Conservation (phyloP, 2,113 vertebrate genomes). For the Hypocryptadius cinnamomeus region DNA sequence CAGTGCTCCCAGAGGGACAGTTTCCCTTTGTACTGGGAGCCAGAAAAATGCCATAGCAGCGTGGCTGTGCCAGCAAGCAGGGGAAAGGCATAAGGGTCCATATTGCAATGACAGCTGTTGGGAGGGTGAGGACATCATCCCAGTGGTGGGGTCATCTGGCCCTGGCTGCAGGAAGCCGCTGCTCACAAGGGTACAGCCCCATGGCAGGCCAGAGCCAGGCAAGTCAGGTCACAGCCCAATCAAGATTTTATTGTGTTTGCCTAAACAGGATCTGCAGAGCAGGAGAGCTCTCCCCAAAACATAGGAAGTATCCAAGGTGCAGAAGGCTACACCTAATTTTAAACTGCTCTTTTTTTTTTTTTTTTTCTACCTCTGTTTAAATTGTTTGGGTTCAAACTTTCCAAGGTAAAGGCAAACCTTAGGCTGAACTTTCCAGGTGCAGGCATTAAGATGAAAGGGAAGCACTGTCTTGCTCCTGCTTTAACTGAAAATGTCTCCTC, state of each 20-base stretch:
- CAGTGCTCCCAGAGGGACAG: accelerated
- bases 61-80: neutral
- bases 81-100: neutral
- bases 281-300: neutral
- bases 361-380: neutral
- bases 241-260: neutral
- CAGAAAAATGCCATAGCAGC: neutral
- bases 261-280: neutral
- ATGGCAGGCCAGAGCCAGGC: neutral
- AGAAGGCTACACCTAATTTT: neutral
- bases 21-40: neutral
- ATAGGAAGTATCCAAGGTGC: neutral
- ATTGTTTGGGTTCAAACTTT: neutral
- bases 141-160: neutral
- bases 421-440: neutral
- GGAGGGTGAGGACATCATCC: neutral
- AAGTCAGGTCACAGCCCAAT: neutral
- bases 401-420: neutral
- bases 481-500: neutral
- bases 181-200: neutral
- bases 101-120: neutral
- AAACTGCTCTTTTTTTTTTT: neutral
- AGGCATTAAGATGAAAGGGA: neutral
- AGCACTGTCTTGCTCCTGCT: neutral
- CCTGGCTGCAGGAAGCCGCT: neutral